Evolutionary conservation across 2,888 invertebrate genomes (phyloP).

Genomic region (Salticus scenicus): DNA sequence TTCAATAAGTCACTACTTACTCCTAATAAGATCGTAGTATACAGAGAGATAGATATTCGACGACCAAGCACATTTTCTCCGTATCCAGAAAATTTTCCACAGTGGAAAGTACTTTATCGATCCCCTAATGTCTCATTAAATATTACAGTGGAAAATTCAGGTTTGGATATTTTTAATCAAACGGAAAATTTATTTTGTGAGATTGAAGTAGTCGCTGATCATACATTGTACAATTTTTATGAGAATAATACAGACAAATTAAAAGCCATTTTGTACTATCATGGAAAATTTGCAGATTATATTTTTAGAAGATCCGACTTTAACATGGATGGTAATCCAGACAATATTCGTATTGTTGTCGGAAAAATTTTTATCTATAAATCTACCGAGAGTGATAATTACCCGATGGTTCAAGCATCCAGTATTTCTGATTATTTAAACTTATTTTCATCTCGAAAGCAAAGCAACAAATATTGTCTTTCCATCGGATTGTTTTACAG

Average conservation of each 20-base stretch:
- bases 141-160: neutral
- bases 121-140: slow-evolving; percentile 7
- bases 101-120: slow-evolving; percentile 7
- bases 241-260: slow-evolving; percentile 22
- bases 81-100: neutral
- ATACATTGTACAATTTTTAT: slow-evolving; percentile 73
- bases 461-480: slow-evolving; percentile 50
- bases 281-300: slow-evolving; percentile 73
- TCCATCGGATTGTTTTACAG: slow-evolving; percentile 43
- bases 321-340: slow-evolving; percentile 73
- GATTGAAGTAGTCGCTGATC: slow-evolving; percentile 74
- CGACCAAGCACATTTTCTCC: neutral
- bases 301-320: slow-evolving; percentile 74
- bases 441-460: slow-evolving; percentile 11
- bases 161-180: neutral
- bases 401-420: slow-evolving; percentile 25
- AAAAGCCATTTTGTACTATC: slow-evolving; percentile 72
- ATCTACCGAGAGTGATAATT: slow-evolving; percentile 23
- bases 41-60: slow-evolving; percentile 17
- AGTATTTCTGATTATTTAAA: slow-evolving; percentile 23
- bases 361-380: slow-evolving; percentile 42
- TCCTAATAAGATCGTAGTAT: slow-evolving; percentile 21
- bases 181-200: slow-evolving; percentile 50
- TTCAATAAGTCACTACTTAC: neutral
- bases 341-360: slow-evolving; percentile 74